Conservation (phyloP, 2,888 invertebrate genomes). For the Cenopis cana region DNA sequence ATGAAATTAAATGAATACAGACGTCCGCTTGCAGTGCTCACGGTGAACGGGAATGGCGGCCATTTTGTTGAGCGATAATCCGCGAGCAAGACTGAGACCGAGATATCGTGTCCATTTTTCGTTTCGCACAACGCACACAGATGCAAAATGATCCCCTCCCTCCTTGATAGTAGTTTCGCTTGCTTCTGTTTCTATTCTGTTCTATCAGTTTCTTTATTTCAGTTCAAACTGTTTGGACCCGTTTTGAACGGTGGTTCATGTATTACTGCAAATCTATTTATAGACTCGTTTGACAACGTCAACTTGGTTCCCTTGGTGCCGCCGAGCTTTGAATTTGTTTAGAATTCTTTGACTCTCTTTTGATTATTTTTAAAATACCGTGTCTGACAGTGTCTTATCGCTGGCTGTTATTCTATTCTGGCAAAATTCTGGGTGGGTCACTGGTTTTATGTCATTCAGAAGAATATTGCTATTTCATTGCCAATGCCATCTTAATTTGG, state of each 20-base stretch:
- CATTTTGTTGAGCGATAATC: conserved; percentile 68
- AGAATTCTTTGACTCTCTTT: conserved; percentile 22
- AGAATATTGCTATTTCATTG: not conserved
- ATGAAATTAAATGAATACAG: conserved; percentile 5
- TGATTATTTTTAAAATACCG: conserved; percentile 26
- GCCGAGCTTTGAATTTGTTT: conserved; percentile 33
- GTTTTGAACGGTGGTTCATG: conserved; percentile 3
- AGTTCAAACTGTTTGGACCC: not conserved
- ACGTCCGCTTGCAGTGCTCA: conserved; percentile 35
- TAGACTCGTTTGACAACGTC: conserved; percentile 37
- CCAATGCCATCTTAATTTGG: not conserved
- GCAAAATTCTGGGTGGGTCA: conserved; percentile 4
- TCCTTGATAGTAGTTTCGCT: conserved; percentile 28
- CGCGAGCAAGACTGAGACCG: conserved; percentile 66
- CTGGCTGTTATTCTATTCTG: conserved; percentile 28
- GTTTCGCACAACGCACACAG: conserved; percentile 38
- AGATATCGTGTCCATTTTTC: conserved; percentile 41
- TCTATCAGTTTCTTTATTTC: conserved; percentile 29
- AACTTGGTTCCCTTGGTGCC: conserved; percentile 36
- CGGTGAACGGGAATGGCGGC: conserved; percentile 56
- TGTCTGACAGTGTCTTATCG: not conserved
- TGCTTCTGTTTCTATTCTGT: conserved; percentile 29
- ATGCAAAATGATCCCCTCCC: conserved; percentile 27
- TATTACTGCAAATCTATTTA: conserved; percentile 30
- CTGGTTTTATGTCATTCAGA: not conserved